These are phyloP conservation scores for Dastarcus helophoroides DNA, from an alignment of 2,888 invertebrate genomes.

Conservation along the genomic window DNA sequence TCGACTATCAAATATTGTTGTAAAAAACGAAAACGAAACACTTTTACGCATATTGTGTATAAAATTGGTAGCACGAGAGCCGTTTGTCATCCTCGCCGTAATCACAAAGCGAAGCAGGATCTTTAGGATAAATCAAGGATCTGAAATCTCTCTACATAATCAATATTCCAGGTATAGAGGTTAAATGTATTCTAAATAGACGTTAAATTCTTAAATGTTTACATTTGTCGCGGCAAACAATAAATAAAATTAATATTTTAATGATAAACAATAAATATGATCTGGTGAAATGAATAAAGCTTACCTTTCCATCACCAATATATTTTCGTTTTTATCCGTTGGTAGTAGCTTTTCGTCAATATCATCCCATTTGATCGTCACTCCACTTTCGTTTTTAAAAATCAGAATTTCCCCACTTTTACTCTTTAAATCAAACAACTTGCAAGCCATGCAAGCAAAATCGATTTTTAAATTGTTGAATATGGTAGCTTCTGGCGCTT, in stretches of 20 bases:
- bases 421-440: constrained; percentile 21
- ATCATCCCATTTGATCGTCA: constrained; percentile 18
- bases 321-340: constrained; percentile 7
- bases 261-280: neutral
- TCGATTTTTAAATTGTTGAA: constrained; percentile 22
- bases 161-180: constrained; percentile 2
- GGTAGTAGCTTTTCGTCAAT: constrained; percentile 17
- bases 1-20: no score
- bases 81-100: no score
- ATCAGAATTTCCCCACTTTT: constrained; percentile 12
- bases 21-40: no score
- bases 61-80: no score
- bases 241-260: no score
- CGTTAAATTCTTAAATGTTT: no score
- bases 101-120: no score
- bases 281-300: constrained; percentile 4
- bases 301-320: constrained; percentile 23
- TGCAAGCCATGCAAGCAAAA: constrained; percentile 23
- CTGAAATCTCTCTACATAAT: no score
- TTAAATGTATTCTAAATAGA: constrained; percentile 7
- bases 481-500: constrained; percentile 17
- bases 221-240: no score
- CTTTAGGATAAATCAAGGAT: no score
- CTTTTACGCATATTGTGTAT: no score
- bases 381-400: constrained; percentile 18